Evolutionary conservation across 2,888 invertebrate species (phyloP).

Genomic region (Hetaerina titia): DNA sequence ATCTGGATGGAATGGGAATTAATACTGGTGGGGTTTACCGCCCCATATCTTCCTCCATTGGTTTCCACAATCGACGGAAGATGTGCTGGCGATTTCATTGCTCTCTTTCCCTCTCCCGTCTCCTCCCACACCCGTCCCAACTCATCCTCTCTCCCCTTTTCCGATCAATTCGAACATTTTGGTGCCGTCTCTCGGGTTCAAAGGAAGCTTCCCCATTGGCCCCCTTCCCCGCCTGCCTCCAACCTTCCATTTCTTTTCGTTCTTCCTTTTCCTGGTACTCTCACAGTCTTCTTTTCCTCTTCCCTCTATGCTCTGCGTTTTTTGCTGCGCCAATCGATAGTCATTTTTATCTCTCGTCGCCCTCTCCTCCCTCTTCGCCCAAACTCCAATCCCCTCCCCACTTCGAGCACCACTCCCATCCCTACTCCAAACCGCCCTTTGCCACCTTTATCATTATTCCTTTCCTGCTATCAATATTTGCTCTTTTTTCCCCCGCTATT

Average conservation of each 20-base stretch:
- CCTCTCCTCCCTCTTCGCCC: neutral
- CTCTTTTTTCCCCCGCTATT: neutral
- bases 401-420: neutral
- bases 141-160: slow-evolving; percentile 33
- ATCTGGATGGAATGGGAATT: neutral
- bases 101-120: neutral
- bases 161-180: slow-evolving; percentile 58
- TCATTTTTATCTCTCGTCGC: slow-evolving; percentile 25
- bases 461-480: slow-evolving; percentile 41
- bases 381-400: neutral
- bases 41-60: slow-evolving; percentile 46
- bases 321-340: slow-evolving; percentile 52
- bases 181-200: slow-evolving; percentile 48
- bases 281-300: slow-evolving; percentile 11
- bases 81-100: slow-evolving; percentile 51
- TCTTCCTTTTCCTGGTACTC: neutral
- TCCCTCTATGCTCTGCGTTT: slow-evolving; percentile 24
- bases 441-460: slow-evolving; percentile 43
- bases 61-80: slow-evolving; percentile 46
- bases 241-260: neutral
- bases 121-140: neutral
- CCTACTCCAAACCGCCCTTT: slow-evolving; percentile 5
- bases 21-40: slow-evolving; percentile 47
- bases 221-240: neutral
- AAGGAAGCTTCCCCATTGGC: slow-evolving; percentile 43